Percentiles rank a stretch among this genome's conserved stretches.
Conservation (phyloP, 2,113 vertebrate genomes). For the Cephalopterus ornatus region DNA sequence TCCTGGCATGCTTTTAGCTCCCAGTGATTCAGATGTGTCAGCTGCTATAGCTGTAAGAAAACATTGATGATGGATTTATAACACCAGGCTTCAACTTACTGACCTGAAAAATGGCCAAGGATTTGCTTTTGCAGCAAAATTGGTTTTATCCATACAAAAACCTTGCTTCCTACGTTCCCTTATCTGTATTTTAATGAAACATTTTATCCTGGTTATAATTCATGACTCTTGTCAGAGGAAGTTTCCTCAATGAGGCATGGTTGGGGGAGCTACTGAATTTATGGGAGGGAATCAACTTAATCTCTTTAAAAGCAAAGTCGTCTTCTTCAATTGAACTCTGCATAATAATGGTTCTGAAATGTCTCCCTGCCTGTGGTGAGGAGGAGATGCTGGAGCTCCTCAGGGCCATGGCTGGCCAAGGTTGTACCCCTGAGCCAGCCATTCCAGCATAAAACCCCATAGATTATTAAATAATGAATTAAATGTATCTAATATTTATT, state of each 20-base stretch:
- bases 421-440: not conserved
- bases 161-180: not conserved
- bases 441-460: not conserved
- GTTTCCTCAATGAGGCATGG: slow-evolving; percentile 5
- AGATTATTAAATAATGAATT: not conserved
- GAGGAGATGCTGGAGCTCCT: not conserved
- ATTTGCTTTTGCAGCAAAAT: slow-evolving; percentile 64
- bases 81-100: slow-evolving; percentile 45
- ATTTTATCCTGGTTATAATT: slow-evolving; percentile 42
- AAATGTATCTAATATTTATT: not conserved
- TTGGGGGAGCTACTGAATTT: slow-evolving; percentile 16
- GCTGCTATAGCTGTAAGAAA: slow-evolving; percentile 64
- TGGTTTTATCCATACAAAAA: not conserved
- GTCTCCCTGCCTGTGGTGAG: not conserved
- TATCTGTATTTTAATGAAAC: slow-evolving; percentile 57
- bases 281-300: slow-evolving; percentile 12
- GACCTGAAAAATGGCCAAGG: slow-evolving; percentile 53
- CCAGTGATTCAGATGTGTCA: slow-evolving; percentile 68
- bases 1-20: slow-evolving; percentile 60
- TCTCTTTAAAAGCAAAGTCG: not conserved
- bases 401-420: not conserved
- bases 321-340: not conserved
- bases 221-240: not conserved
- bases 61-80: slow-evolving; percentile 64
- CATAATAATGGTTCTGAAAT: not conserved